phyloP scores from a whole-genome alignment of 2,888 invertebrate genomes.

The Drosophila ustulata region DNA sequence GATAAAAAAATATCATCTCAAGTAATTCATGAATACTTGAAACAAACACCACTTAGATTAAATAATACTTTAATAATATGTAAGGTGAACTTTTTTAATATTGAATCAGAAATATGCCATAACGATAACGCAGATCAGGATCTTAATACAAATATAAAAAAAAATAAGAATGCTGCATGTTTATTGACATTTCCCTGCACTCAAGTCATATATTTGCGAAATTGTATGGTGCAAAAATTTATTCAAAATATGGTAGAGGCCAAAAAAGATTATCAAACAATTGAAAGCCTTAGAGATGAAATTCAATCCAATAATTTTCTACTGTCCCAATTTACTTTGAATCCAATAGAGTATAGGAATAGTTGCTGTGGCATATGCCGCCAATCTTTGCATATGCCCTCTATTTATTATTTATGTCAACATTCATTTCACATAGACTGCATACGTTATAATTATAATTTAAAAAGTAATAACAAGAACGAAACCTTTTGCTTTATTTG shows the following conservation, averaged over 20 bases:
- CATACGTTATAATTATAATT: constrained; percentile 34
- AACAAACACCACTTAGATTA: constrained; percentile 24
- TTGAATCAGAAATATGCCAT: constrained; percentile 7
- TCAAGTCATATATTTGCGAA: constrained; percentile 37
- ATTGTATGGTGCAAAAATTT: constrained; percentile 38
- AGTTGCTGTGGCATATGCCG: constrained; percentile 68
- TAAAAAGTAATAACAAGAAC: neutral
- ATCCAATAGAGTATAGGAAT: constrained; percentile 76
- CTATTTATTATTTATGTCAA: constrained; percentile 72
- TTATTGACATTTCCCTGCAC: constrained; percentile 19
- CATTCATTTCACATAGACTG: constrained; percentile 77
- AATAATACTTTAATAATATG: constrained; percentile 53
- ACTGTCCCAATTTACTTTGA: constrained; percentile 40
- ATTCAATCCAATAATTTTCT: constrained; percentile 26
- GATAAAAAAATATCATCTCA: constrained; percentile 25
- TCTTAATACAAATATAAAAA: constrained; percentile 18
- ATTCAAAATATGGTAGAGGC: constrained; percentile 10
- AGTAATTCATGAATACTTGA: constrained; percentile 40
- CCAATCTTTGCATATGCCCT: constrained; percentile 56
- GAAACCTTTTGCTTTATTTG: constrained; percentile 33
- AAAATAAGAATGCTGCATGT: constrained; percentile 19
- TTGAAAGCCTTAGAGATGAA: constrained; percentile 35
- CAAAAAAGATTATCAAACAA: constrained; percentile 30
- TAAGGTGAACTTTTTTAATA: constrained; percentile 44
- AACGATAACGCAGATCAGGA: neutral